Base-by-base conservation (phyloP, 1,140 invertebrate genomes). In the Drosophila santomea region DNA sequence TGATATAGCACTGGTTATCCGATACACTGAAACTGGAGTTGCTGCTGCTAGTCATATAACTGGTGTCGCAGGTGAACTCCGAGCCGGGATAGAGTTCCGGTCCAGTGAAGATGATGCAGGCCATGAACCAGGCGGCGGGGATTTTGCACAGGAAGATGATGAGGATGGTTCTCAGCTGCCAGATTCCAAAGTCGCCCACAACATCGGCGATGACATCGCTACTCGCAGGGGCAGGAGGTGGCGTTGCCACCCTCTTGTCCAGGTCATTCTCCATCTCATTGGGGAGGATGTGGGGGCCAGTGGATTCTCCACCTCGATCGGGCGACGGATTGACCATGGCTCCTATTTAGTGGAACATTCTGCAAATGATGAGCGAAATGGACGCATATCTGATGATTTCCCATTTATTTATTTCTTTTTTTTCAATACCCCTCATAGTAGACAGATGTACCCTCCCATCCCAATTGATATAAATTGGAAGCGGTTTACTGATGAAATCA, bases 101-200 rank as follows among this genome's bases (percentile, higher is more conserved):
- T 1, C 89, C 91, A 2, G 91, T 92, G 43, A 92, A 92, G 10
- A 93, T 93, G 20, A 93, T 91, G 59, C 92, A 93, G 41, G 93
- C 93, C 93, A 93, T 93, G 62, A 93, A 93, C 93, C 93, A 93
- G 7, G 93, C 91, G 7, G 93, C 92, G 8, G 93, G 93, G 36
- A 93, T 93, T 73, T 93, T 93, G 57, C 90, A 91, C 2, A 93
- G 74, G 57, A 90, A 93, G 11, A 93, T 84, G 44, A 93, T 91
- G n/a, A 92, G 71, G 2, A 92, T 90, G 12, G 92, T 89, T 48
- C 92, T 78, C 43, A 93, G 52, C 55, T 93, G 93, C 93, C 93
- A 93, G 39, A 89, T 85, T 41, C 93, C 93, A 56, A 92, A 93
- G 39, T 93, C 80, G 8, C 93, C 93, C 17, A 91, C 78, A 10